A percentile compares a stretch with the other conserved stretches of the same genome.
These are phyloP conservation scores for Podarcis siculus DNA, from an alignment of 2,797 vertebrate genomes.

Conservation along the genomic window DNA sequence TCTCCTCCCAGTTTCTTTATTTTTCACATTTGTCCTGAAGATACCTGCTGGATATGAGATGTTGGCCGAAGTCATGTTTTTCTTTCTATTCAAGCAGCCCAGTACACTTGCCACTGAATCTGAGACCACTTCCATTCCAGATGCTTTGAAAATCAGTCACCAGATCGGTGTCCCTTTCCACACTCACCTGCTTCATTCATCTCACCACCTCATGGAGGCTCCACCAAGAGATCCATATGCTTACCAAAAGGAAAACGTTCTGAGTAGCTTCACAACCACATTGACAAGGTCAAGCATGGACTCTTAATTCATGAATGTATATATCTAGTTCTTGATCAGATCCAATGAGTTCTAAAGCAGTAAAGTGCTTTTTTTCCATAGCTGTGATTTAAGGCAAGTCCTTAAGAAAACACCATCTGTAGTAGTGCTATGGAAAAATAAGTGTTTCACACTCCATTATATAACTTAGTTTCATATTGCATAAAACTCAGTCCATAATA, in stretches of 20 bases:
- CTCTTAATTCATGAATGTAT: neutral
- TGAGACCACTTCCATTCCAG: too few relatives aligned
- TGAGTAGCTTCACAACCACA: too few relatives aligned
- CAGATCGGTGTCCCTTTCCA: too few relatives aligned
- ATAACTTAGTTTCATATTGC: neutral
- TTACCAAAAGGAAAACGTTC: too few relatives aligned
- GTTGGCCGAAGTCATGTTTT: neutral
- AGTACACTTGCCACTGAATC: neutral
- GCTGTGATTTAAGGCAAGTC: constrained; percentile 21
- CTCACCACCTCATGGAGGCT: too few relatives aligned
- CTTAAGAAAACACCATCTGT: neutral
- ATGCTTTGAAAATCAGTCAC: too few relatives aligned
- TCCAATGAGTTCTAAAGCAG: neutral
- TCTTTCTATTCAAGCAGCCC: neutral
- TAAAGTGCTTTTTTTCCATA: neutral
- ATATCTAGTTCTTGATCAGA: neutral
- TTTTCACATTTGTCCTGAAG: neutral
- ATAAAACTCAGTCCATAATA: neutral
- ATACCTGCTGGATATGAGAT: neutral
- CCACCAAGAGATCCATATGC: too few relatives aligned
- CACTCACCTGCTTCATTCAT: neutral
- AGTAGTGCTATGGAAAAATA: neutral
- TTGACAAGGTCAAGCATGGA: too few relatives aligned
- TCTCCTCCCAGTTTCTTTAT: neutral
- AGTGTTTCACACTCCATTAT: neutral